Percentiles rank a stretch among this genome's conserved stretches.
phyloP scores from a whole-genome alignment of 2,797 vertebrate species.

The Rachycentron canadum region DNA sequence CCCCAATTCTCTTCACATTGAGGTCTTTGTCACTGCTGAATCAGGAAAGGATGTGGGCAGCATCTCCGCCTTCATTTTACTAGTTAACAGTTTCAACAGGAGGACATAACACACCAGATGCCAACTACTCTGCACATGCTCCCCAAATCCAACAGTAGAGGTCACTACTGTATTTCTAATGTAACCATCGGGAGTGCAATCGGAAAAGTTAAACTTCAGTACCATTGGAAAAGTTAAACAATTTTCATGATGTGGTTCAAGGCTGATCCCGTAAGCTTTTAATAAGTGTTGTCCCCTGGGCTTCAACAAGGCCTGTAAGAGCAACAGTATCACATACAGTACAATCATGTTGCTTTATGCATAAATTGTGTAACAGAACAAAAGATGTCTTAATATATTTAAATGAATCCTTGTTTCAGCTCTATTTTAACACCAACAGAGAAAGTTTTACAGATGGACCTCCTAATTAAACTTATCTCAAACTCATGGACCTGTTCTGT shows the following conservation, averaged over 20 bases:
- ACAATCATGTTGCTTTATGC: background rate
- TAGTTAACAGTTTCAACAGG: no score
- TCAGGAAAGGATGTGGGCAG: background rate
- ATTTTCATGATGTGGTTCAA: background rate
- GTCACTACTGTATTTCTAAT: background rate
- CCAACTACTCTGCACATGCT: background rate
- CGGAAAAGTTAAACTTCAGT: background rate
- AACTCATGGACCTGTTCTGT: conserved; percentile 10
- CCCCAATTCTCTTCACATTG: background rate
- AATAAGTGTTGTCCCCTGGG: background rate
- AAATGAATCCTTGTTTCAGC: background rate
- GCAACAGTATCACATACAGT: background rate
- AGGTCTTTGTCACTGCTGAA: background rate
- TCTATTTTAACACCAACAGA: background rate
- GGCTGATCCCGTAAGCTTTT: background rate
- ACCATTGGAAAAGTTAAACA: background rate
- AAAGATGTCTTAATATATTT: background rate
- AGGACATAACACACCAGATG: no score
- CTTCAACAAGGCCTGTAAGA: background rate
- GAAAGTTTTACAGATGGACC: background rate
- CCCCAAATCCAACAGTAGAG: background rate
- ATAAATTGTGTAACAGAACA: background rate
- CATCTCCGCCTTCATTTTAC: background rate
- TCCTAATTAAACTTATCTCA: background rate
- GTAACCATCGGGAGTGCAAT: no score